These are phyloP conservation scores for Melanaphis sacchari DNA, from an alignment of 1,140 invertebrate genomes.

Conservation along the genomic window DNA sequence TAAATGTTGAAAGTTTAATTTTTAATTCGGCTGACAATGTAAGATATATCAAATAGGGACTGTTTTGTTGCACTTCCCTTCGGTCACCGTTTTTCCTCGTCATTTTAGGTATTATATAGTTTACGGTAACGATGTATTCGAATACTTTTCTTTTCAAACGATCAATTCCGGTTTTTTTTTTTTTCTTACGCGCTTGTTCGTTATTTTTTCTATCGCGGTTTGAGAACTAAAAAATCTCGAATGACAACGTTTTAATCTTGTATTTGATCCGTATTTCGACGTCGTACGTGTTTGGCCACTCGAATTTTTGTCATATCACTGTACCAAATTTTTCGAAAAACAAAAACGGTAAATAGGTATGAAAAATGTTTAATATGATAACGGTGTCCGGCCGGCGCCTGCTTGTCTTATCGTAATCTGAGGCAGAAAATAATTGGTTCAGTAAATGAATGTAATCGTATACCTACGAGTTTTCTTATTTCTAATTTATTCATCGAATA, in stretches of 20 bases:
- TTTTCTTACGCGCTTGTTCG: background rate
- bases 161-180: too few species aligned
- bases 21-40: too few species aligned
- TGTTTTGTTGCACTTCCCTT: too few species aligned
- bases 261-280: background rate
- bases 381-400: background rate
- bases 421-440: background rate
- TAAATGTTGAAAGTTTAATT: too few species aligned
- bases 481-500: background rate
- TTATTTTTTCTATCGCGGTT: background rate
- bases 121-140: too few species aligned
- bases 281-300: background rate
- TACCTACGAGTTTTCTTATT: background rate
- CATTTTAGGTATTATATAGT: too few species aligned
- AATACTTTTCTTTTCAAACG: background rate
- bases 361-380: background rate
- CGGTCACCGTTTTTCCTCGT: too few species aligned
- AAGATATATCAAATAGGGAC: too few species aligned
- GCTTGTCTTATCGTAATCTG: background rate
- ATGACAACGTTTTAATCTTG: background rate
- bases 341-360: background rate
- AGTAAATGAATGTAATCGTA: background rate
- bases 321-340: background rate
- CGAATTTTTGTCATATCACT: background rate
- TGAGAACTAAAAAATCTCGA: background rate